Conservation (phyloP, 64 coral and sea anemone genomes). For the Stichodactyla helianthus region DNA sequence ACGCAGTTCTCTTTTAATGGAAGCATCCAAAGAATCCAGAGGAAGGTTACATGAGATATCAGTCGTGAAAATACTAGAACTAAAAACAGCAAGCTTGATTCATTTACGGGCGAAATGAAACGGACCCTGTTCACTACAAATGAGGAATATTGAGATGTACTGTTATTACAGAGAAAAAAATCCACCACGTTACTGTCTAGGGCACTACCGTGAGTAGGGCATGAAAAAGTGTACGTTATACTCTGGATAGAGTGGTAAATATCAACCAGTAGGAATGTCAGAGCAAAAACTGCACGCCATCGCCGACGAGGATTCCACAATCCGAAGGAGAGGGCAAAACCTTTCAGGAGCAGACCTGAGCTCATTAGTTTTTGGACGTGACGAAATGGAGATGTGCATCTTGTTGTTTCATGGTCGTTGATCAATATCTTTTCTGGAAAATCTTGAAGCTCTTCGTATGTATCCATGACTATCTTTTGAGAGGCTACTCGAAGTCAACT, state of each 20-base stretch:
- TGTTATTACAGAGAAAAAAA: no score
- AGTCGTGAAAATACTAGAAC: slow-evolving; percentile 13
- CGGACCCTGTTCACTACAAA: neutral
- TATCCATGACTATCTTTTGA: no score
- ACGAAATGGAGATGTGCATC: neutral
- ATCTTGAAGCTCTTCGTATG: no score
- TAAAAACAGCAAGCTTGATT: neutral
- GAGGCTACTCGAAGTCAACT: no score
- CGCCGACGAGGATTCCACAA: slow-evolving; percentile 51
- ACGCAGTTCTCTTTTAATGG: neutral
- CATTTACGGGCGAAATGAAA: neutral
- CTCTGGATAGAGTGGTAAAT: neutral
- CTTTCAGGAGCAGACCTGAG: slow-evolving; percentile 28
- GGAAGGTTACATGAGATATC: slow-evolving; percentile 39
- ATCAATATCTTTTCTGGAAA: no score
- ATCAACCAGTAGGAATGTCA: neutral
- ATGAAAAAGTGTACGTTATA: no score
- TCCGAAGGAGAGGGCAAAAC: slow-evolving; percentile 23
- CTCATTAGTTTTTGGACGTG: neutral
- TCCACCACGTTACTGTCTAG: no score
- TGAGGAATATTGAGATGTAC: no score
- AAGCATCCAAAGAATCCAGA: slow-evolving; percentile 52
- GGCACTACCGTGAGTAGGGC: no score
- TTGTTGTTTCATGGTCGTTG: no score
- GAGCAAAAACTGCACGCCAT: slow-evolving; percentile 39